Evolutionary conservation across 64 coral and sea anemone genomes (phyloP), one percentile per base, ranked within the genome.

Genomic region (Astreopora myriophthalma): DNA sequence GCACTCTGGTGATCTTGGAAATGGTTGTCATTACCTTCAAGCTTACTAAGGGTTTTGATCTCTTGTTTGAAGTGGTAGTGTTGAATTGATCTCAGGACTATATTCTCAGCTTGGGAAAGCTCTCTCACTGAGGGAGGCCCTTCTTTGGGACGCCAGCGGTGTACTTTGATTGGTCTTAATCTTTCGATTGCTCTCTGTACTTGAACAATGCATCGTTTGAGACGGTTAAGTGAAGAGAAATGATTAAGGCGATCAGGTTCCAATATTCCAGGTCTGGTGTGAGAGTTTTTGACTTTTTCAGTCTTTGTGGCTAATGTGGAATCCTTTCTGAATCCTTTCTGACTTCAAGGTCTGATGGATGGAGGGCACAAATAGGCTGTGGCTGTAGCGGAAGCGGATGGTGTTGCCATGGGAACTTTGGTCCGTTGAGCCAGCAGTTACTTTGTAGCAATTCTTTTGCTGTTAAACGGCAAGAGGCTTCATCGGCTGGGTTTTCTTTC

Each of bases 171-270:
- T 12, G 48, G 75, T 80, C 94, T 34, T 19, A 37, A 24, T n/a
- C 67, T 76, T 76, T 96, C 89, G 23, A 92, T 92, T 79, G 82
- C 92, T n/a, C 89, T 80, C 74, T 96, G 94, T 31, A 96, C 76
- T 5, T 12, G 69, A 1, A 92, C 76, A 20, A 92, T 76, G 17
- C 71, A 28, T 35, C 14, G n/a, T n/a, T 87, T 84, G 34, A 96
- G 85, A 22, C 85, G 89, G 24, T 75, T 75, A 12, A 96, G 34
- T 19, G 75, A 69, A 1, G 94, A 96, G 16, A 38, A 88, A 7
- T 77, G 48, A 0, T 91, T 16, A 48, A 95, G 88, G 28, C 75
- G 63, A 2, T 69, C 61, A 2, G 80, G 16, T n/a, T 95, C 94
- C 13, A 95, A 68, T 30, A 75, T 25, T 3, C 27, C 5, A 36